These are phyloP conservation scores for Epinephelus coioides DNA, from an alignment of 2,797 vertebrate genomes.

Conservation along the genomic window DNA sequence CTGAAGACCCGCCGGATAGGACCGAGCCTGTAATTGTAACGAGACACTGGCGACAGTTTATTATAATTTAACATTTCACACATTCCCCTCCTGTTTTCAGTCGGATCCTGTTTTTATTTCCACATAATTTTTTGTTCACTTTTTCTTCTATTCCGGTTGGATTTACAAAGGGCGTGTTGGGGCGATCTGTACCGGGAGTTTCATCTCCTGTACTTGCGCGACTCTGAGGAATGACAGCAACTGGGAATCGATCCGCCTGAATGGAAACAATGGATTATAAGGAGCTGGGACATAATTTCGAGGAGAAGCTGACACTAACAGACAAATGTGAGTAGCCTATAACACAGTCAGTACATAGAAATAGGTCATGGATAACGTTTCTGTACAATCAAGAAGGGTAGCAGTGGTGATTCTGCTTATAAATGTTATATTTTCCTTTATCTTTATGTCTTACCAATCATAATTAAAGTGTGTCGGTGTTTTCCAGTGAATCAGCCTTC, in stretches of 20 bases:
- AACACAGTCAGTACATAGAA: not conserved
- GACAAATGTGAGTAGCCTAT: constrained; percentile 82
- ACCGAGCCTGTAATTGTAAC: constrained; percentile 14
- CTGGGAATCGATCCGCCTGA: constrained; percentile 70
- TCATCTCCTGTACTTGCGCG: constrained; percentile 68
- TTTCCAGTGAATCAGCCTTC: not conserved
- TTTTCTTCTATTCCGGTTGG: constrained; percentile 54
- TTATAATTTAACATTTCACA: not conserved
- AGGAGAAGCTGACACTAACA: constrained; percentile 82
- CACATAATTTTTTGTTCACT: not conserved
- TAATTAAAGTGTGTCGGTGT: constrained; percentile 16
- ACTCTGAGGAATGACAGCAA: constrained; percentile 85
- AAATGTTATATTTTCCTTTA: not conserved
- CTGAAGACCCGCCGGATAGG: constrained; percentile 32
- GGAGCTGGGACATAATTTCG: constrained; percentile 78
- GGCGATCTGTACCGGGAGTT: constrained; percentile 73
- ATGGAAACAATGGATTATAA: constrained; percentile 84
- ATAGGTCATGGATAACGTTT: constrained; percentile 23
- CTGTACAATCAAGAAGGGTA: not conserved
- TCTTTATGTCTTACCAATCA: not conserved
- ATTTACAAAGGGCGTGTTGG: constrained; percentile 82
- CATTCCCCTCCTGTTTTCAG: not conserved
- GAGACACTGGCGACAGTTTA: constrained; percentile 10
- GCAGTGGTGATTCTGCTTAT: not conserved
- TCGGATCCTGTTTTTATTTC: constrained; percentile 36